Percentiles rank a stretch among this genome's conserved stretches.
These are phyloP conservation scores for Odobenus rosmarus DNA, from an alignment of 2,113 vertebrate species.

Conservation along the genomic window DNA sequence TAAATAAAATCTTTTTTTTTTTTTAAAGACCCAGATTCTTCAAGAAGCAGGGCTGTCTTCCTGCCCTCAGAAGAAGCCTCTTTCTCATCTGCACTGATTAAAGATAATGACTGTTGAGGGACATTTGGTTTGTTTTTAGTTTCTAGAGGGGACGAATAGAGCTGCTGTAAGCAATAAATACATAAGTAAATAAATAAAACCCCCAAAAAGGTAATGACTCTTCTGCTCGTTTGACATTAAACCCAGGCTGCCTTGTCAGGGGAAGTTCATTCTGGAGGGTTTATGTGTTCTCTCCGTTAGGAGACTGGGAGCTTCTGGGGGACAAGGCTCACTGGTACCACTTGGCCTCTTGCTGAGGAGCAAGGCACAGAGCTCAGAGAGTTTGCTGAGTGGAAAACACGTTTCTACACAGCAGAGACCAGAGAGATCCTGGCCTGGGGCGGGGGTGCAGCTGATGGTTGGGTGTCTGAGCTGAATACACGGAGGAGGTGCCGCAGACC, in stretches of 20 bases:
- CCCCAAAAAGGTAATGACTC: not conserved
- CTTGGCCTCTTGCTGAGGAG: not conserved
- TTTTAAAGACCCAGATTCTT: not conserved
- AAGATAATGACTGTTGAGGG: not conserved
- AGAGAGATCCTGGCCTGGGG: not conserved
- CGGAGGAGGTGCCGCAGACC: not conserved
- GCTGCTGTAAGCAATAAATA: not conserved
- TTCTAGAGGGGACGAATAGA: not conserved
- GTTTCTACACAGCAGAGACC: not conserved
- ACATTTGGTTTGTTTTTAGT: not conserved
- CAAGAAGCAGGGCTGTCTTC: not conserved
- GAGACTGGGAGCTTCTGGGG: not conserved
- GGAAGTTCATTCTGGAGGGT: not conserved
- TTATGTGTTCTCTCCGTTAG: not conserved
- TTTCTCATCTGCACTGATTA: not conserved
- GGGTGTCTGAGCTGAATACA: not conserved
- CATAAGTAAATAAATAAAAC: not conserved
- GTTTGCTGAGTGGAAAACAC: not conserved
- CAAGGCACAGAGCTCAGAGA: not conserved
- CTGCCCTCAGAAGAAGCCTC: not conserved
- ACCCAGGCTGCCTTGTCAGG: not conserved
- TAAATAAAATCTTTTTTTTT: too few species aligned
- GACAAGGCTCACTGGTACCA: not conserved
- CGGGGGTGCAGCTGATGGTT: rapidly evolving
- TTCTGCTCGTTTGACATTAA: not conserved